A percentile compares a stretch with the other conserved stretches of the same genome.
These are phyloP conservation scores for Stictocephala bisonia DNA, from an alignment of 2,888 invertebrate genomes.

Conservation along the genomic window DNA sequence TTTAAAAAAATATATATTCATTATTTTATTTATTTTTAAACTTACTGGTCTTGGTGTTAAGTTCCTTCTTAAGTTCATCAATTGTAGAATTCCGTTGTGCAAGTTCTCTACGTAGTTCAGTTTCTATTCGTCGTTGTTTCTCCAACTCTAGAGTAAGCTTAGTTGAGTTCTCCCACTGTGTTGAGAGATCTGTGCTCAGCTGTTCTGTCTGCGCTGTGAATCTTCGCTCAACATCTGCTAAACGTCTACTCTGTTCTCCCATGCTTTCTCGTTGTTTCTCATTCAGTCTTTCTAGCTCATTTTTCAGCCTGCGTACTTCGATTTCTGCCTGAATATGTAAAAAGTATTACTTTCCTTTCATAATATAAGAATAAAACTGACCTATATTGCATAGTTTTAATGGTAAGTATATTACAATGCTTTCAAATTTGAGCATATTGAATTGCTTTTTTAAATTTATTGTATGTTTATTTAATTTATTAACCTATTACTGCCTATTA, in stretches of 20 bases:
- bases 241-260: slow-evolving; percentile 72
- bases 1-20: background rate
- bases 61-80: slow-evolving; percentile 83
- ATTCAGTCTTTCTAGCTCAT: slow-evolving; percentile 82
- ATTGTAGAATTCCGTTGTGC: slow-evolving; percentile 79
- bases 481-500: too few species aligned
- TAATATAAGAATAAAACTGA: too few species aligned
- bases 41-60: slow-evolving; percentile 79
- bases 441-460: too few species aligned
- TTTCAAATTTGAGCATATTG: too few species aligned
- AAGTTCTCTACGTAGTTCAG: slow-evolving; percentile 80
- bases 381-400: too few species aligned
- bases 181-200: slow-evolving; percentile 79
- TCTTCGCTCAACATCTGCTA: slow-evolving; percentile 66
- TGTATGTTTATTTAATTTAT: too few species aligned
- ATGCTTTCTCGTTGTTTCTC: slow-evolving; percentile 79
- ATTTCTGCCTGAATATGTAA: slow-evolving; percentile 74
- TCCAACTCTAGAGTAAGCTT: slow-evolving; percentile 82
- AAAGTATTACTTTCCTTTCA: too few species aligned
- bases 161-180: slow-evolving; percentile 83
- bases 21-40: slow-evolving; percentile 39
- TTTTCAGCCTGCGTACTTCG: slow-evolving; percentile 79
- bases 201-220: slow-evolving; percentile 72
- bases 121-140: slow-evolving; percentile 80
- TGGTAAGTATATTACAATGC: too few species aligned